Evolutionary conservation across 2,888 invertebrate species (phyloP).

Genomic region (Mesoligia furuncula): DNA sequence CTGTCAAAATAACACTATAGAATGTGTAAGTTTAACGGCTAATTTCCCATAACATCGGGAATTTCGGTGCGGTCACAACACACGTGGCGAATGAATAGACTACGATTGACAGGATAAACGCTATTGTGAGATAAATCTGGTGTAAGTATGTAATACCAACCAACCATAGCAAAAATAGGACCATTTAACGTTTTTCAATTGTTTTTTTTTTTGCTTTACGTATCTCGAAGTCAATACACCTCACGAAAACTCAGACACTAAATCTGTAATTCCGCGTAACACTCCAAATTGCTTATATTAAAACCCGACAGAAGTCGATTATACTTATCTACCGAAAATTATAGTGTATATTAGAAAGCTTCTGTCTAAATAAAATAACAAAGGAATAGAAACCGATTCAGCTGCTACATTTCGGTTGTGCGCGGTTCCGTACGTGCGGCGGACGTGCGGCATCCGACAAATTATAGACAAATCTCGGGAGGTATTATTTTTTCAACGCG

Average conservation of each 20-base stretch:
- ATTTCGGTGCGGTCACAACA: constrained; percentile 77
- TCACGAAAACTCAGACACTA: constrained; percentile 13
- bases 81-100: constrained; percentile 66
- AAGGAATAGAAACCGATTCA: constrained; percentile 78
- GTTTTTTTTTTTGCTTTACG: background rate
- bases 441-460: constrained; percentile 84
- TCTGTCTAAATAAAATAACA: constrained; percentile 83
- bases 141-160: constrained; percentile 27
- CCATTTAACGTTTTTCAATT: constrained; percentile 5
- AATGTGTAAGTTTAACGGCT: constrained; percentile 76
- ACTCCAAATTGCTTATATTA: constrained; percentile 62
- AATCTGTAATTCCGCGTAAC: constrained; percentile 57
- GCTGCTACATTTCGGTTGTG: constrained; percentile 72
- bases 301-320: constrained; percentile 58
- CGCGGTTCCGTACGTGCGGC: constrained; percentile 63
- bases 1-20: constrained; percentile 84
- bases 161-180: constrained; percentile 19
- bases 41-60: constrained; percentile 80
- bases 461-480: constrained; percentile 89
- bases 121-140: constrained; percentile 55
- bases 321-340: constrained; percentile 73
- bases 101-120: constrained; percentile 62
- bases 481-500: constrained; percentile 90
- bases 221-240: constrained; percentile 15
- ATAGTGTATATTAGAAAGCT: constrained; percentile 80